Percentiles rank a stretch among this genome's conserved stretches.
phyloP scores from a whole-genome alignment of 2,113 vertebrate genomes.

The Heteronetta atricapilla region DNA sequence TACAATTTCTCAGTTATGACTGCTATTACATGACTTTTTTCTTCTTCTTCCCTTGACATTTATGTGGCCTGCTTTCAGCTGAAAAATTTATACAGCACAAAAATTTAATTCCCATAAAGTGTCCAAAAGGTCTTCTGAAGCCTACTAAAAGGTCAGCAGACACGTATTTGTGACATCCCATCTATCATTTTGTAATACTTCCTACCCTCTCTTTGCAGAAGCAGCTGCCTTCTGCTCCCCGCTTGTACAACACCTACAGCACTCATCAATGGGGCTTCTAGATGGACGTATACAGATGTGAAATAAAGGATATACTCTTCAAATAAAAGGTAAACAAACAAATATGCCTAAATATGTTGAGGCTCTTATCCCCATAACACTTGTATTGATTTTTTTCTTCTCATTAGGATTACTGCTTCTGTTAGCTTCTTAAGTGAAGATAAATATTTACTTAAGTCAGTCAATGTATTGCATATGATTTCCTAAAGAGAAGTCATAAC shows the following conservation, averaged over 20 bases:
- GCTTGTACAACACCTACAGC: neutral
- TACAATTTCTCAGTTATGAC: neutral
- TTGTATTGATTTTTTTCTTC: neutral
- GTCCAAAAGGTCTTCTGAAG: neutral
- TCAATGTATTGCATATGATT: rapidly evolving
- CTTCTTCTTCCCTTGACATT: neutral
- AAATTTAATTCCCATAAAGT: neutral
- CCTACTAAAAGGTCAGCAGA: neutral
- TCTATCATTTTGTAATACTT: neutral
- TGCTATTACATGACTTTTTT: neutral
- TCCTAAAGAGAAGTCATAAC: neutral
- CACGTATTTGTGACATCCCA: neutral
- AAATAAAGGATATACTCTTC: neutral
- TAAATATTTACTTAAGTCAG: neutral
- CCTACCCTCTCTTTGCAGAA: neutral
- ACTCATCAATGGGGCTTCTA: neutral
- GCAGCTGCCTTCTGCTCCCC: neutral
- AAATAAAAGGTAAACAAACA: neutral
- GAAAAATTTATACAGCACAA: neutral
- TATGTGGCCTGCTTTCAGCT: neutral
- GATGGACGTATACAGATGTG: no score
- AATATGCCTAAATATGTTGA: neutral
- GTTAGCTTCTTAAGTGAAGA: neutral
- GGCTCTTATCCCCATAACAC: neutral
- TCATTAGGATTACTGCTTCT: neutral